A percentile compares a stretch with the other conserved stretches of the same genome.
Conservation (phyloP, 2,113 vertebrate species). For the Sphaerodactylus townsendi region DNA sequence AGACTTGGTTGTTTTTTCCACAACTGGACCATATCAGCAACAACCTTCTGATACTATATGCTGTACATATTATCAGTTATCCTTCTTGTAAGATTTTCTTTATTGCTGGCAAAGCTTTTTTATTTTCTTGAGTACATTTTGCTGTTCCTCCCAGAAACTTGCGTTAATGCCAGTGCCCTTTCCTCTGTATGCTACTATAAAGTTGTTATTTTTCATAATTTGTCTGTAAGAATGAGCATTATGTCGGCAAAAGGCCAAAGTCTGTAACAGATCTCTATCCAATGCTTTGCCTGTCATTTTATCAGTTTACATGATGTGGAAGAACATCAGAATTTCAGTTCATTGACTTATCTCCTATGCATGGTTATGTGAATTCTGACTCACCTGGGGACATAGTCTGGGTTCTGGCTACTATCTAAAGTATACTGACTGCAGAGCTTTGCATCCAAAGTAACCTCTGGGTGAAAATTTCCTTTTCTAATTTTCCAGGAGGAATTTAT, state of each 20-base stretch:
- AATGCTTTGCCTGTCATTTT: neutral
- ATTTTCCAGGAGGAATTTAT: constrained; percentile 33
- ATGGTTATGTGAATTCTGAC: constrained; percentile 10
- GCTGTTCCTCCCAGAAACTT: neutral
- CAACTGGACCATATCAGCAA: neutral
- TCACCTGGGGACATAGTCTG: constrained; percentile 34
- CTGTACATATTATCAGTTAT: neutral
- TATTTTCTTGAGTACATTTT: neutral
- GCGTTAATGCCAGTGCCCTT: neutral
- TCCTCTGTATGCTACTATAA: neutral
- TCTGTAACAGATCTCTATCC: neutral
- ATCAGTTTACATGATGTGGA: neutral
- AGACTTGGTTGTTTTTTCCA: neutral
- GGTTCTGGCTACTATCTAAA: constrained; percentile 25
- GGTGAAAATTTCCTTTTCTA: constrained; percentile 19
- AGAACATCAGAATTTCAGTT: neutral
- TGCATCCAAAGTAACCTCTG: constrained; percentile 22
- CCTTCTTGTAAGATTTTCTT: neutral
- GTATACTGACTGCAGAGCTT: constrained; percentile 26
- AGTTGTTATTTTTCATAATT: neutral
- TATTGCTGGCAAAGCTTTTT: neutral
- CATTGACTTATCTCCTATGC: neutral
- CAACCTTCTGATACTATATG: neutral
- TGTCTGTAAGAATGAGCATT: neutral
- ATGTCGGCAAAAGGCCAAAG: neutral